A percentile compares a stretch with the other conserved stretches of the same genome.
phyloP scores from a whole-genome alignment of 2,797 vertebrate species.

The Halcyon chelicuti region DNA sequence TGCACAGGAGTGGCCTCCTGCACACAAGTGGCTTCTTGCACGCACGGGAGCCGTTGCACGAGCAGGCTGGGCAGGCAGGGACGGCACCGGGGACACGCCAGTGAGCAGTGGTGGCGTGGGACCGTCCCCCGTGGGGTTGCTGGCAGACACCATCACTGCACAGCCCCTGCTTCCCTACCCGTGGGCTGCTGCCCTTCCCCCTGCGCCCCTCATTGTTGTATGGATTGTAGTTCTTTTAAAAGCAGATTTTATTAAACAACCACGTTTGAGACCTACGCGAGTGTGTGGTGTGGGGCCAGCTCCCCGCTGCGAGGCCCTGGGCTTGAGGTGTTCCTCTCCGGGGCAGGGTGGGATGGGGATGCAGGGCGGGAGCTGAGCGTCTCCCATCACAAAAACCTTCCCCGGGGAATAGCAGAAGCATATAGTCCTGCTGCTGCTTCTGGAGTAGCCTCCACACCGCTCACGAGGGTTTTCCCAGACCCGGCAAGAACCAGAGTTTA shows the following conservation, averaged over 20 bases:
- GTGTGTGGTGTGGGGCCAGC: conserved; percentile 27
- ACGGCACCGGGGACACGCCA: neutral
- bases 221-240: conserved; percentile 59
- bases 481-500: accelerated
- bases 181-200: neutral
- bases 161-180: neutral
- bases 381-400: neutral
- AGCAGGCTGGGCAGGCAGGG: neutral
- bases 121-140: accelerated
- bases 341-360: neutral
- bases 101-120: no score
- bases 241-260: conserved; percentile 73
- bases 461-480: neutral
- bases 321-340: neutral
- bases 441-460: neutral
- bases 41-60: neutral
- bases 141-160: neutral
- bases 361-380: neutral
- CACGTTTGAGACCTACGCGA: conserved; percentile 57
- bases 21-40: neutral
- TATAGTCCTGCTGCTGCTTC: neutral
- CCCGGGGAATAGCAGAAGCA: accelerated
- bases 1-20: neutral
- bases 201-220: neutral
- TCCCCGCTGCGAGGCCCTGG: neutral